These are phyloP conservation scores for Luffia ferchaultella DNA, from an alignment of 2,888 invertebrate genomes.

Conservation along the genomic window DNA sequence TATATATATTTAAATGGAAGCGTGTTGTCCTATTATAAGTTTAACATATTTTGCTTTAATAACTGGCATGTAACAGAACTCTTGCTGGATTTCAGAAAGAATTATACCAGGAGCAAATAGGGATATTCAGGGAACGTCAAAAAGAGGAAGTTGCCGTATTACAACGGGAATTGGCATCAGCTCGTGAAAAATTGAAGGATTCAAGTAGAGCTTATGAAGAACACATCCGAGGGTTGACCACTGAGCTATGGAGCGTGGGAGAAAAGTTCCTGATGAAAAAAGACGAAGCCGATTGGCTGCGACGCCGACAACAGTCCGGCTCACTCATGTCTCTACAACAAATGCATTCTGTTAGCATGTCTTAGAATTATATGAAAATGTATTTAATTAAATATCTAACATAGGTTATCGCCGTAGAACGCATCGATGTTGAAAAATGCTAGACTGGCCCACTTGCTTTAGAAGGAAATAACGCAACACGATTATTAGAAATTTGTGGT, in stretches of 20 bases:
- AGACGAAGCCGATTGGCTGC: constrained; percentile 61
- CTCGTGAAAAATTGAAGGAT: constrained; percentile 53
- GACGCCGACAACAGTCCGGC: constrained; percentile 39
- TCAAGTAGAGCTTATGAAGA: constrained; percentile 41
- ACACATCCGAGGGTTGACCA: constrained; percentile 51
- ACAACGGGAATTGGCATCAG: constrained; percentile 57
- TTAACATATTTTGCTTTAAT: too few relatives aligned
- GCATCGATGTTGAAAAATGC: too few relatives aligned
- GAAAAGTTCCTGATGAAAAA: constrained; percentile 67
- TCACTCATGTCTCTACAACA: constrained; percentile 56
- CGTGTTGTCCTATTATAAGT: too few relatives aligned
- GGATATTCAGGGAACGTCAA: constrained; percentile 51
- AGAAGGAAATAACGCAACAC: too few relatives aligned
- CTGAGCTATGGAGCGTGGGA: constrained; percentile 68
- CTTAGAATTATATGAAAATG: background rate
- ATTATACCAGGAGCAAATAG: constrained; percentile 70
- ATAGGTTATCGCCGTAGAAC: too few relatives aligned
- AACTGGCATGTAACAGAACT: too few relatives aligned
- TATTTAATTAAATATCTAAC: background rate
- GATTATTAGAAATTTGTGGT: too few relatives aligned
- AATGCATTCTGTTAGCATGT: constrained; percentile 39
- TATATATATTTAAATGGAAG: too few relatives aligned
- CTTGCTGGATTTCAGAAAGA: constrained; percentile 62
- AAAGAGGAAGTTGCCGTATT: constrained; percentile 57
- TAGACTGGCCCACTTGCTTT: too few relatives aligned